phyloP scores from a whole-genome alignment of 2,888 invertebrate genomes.

The Holacanthella duospinosa region DNA sequence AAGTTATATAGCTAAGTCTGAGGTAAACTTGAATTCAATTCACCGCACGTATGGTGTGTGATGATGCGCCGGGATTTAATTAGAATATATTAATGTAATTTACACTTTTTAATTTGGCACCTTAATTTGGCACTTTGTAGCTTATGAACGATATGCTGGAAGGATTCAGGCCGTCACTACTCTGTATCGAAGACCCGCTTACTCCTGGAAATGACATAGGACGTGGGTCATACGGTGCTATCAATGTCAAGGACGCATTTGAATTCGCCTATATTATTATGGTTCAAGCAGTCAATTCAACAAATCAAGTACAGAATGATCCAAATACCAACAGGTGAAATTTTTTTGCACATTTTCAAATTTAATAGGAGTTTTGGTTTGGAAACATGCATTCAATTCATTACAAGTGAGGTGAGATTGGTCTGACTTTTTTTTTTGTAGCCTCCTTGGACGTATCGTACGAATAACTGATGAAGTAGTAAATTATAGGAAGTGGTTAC shows the following conservation, averaged over 20 bases:
- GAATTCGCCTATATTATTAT: slow-evolving; percentile 86
- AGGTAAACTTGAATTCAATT: slow-evolving; percentile 46
- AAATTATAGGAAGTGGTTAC: slow-evolving; percentile 58
- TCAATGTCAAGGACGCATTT: slow-evolving; percentile 85
- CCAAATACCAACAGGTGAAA: slow-evolving; percentile 44
- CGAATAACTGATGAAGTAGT: slow-evolving; percentile 88
- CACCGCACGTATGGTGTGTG: background rate
- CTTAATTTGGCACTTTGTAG: slow-evolving; percentile 6
- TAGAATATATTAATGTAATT: background rate
- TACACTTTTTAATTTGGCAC: slow-evolving; percentile 5
- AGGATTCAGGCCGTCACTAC: slow-evolving; percentile 72
- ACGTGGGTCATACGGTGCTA: slow-evolving; percentile 78
- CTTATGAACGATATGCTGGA: slow-evolving; percentile 23
- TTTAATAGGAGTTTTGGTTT: background rate
- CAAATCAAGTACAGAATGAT: slow-evolving; percentile 43
- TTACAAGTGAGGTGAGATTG: background rate
- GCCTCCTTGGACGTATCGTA: slow-evolving; percentile 80
- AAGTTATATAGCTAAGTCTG: slow-evolving; percentile 85
- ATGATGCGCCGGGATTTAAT: background rate
- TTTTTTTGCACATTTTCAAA: background rate
- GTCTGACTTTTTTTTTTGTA: slow-evolving; percentile 38
- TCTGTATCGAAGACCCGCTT: slow-evolving; percentile 96
- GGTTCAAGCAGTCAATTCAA: slow-evolving; percentile 57
- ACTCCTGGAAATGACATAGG: slow-evolving; percentile 95
- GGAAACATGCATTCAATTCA: too few relatives aligned